These are phyloP conservation scores for Magallana angulata DNA, from an alignment of 1,140 invertebrate genomes.

Conservation along the genomic window DNA sequence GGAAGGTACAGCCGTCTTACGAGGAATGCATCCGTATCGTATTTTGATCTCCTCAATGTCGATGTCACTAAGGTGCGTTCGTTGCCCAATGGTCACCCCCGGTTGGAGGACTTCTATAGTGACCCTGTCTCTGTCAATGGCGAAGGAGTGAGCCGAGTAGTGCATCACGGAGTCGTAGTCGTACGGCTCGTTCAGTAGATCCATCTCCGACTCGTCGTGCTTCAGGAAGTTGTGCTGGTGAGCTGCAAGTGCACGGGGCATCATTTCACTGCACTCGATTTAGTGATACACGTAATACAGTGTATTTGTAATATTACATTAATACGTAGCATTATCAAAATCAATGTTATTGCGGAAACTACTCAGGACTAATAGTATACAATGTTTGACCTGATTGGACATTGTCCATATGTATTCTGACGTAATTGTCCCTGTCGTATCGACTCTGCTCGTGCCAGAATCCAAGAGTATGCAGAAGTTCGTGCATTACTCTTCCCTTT, in stretches of 20 bases:
- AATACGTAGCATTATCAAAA: too few relatives aligned
- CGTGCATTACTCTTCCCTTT: slow-evolving; percentile 74
- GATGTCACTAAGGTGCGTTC: slow-evolving; percentile 48
- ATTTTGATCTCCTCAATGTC: slow-evolving; percentile 60
- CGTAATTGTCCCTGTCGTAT: slow-evolving; percentile 76
- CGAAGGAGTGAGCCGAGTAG: slow-evolving; percentile 96
- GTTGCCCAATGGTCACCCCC: slow-evolving; percentile 60
- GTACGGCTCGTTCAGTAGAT: slow-evolving; percentile 85
- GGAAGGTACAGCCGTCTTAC: neutral
- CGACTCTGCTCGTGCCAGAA: slow-evolving; percentile 79
- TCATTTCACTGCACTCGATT: too few relatives aligned
- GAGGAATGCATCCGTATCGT: slow-evolving; percentile 53
- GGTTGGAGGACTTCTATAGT: slow-evolving; percentile 77
- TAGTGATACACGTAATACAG: neutral
- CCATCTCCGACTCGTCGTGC: slow-evolving; percentile 66
- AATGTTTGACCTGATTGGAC: slow-evolving; percentile 66
- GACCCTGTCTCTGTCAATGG: slow-evolving; percentile 79
- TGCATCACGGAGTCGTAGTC: slow-evolving; percentile 97
- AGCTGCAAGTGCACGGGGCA: slow-evolving; percentile 38
- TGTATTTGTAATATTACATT: neutral
- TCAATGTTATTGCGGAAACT: neutral
- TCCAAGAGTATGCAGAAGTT: slow-evolving; percentile 73
- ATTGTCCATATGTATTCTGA: slow-evolving; percentile 75
- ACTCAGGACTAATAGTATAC: neutral
- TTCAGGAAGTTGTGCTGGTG: slow-evolving; percentile 67